A percentile compares a stretch with the other conserved stretches of the same genome.
Evolutionary conservation across 2,113 vertebrate species (phyloP).

Genomic region (Limnothrissa miodon): DNA sequence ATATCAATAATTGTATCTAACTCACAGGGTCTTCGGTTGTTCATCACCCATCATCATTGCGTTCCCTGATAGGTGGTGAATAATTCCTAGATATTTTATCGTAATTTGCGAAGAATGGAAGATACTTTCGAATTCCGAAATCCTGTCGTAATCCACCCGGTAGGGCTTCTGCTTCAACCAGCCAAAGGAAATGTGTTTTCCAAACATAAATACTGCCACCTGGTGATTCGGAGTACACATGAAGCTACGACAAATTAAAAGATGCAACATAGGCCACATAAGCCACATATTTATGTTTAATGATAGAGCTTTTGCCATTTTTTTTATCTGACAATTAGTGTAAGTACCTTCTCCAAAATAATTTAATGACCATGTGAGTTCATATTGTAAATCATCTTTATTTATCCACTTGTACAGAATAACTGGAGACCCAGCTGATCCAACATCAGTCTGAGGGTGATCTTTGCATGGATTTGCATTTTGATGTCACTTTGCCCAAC

Average conservation of each 20-base stretch:
- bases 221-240: not conserved
- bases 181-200: not conserved
- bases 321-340: no score
- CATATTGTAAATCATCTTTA: no score
- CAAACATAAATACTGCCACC: not conserved
- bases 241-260: not conserved
- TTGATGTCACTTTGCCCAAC: no score
- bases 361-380: no score
- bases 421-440: no score
- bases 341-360: no score
- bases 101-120: not conserved
- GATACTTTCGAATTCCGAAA: conserved; percentile 20
- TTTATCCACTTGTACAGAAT: no score
- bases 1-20: not conserved
- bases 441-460: no score
- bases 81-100: not conserved
- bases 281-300: no score
- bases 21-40: conserved; percentile 51
- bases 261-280: no score
- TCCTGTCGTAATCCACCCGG: conserved; percentile 18
- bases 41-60: conserved; percentile 49
- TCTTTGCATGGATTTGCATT: no score
- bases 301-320: no score
- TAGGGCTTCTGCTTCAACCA: conserved; percentile 15
- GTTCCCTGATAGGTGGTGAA: conserved; percentile 8